Evolutionary conservation across 2,797 vertebrate genomes (phyloP), one percentile per base, ranked within the genome.

Genomic region (Bovichtus variegatus): DNA sequence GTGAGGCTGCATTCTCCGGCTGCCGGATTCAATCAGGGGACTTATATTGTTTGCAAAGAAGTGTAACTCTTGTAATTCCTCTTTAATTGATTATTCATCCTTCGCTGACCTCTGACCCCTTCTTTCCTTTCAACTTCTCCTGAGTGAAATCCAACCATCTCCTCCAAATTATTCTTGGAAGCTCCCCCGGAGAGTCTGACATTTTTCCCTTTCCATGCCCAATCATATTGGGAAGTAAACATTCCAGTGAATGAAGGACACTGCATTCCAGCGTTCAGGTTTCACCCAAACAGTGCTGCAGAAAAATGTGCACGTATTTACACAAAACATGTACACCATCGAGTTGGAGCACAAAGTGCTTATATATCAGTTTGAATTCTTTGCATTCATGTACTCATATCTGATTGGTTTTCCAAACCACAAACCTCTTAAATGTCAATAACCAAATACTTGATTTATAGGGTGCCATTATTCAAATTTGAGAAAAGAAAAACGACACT

Each of bases 151-250:
- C 84, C 80, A 83, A 92, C 84, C 92, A 79, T 88, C 75, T 83
- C 65, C 66, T 84, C 74, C 71, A 87, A 91, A 92, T 93, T 93
- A 93, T 94, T 93, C 89, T 90, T 87, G 84, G 91, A 91, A 80
- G 90, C 82, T 88, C 87, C 89, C 91, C 92, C 15, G 63, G 86
- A 92, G 90, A 90, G 89, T 63, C 71, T 88, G 84, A 91, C 89
- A 84, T 91, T 88, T 83, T 87, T 89, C 75, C 90, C 90, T 87
- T 75, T 82, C 86, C 66, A 46, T 72, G 71, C 62, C 82, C 65
- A 74, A 70, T 87, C 82, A 71, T 85, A 92, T 89, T 80, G 83
- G 69, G 78, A 82, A 81, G 83, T 75, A 78, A 89, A 90, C 87
- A 91, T 89, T 88, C 84, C 71, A 78, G 63, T 23, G 55, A 71